Percentiles rank a stretch among this genome's conserved stretches.
phyloP scores from a whole-genome alignment of 2,888 invertebrate genomes.

The Drosophila fungiperda region DNA sequence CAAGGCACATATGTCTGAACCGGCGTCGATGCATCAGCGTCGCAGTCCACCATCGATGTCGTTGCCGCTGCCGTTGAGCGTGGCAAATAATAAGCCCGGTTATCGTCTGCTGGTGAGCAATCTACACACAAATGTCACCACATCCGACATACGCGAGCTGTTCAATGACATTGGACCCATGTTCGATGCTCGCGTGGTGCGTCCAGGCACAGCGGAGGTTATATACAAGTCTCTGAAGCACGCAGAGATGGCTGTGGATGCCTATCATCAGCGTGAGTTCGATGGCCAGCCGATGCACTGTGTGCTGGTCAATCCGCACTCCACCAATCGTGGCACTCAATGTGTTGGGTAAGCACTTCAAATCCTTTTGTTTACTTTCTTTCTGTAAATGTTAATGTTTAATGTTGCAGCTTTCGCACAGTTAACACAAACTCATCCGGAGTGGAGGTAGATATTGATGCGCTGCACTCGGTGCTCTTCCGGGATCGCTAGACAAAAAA shows the following conservation, averaged over 20 bases:
- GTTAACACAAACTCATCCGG: conserved; percentile 75
- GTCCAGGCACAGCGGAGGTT: conserved; percentile 96
- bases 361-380: not conserved
- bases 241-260: conserved; percentile 95
- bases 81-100: conserved; percentile 85
- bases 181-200: conserved; percentile 92
- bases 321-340: conserved; percentile 87
- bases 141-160: conserved; percentile 96
- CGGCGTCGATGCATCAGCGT: conserved; percentile 18
- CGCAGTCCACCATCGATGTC: conserved; percentile 39
- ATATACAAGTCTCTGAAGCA: conserved; percentile 94
- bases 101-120: conserved; percentile 96
- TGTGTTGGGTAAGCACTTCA: conserved; percentile 77
- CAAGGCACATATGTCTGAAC: conserved; percentile 3
- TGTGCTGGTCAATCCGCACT: conserved; percentile 91
- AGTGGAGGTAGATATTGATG: conserved; percentile 85
- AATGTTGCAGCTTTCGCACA: conserved; percentile 65
- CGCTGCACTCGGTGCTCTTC: conserved; percentile 84
- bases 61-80: conserved; percentile 46
- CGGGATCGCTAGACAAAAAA: conserved; percentile 69
- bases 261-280: conserved; percentile 96
- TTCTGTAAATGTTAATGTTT: not conserved
- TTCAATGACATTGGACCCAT: conserved; percentile 97
- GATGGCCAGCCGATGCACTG: conserved; percentile 98
- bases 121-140: conserved; percentile 93